A percentile compares a stretch with the other conserved stretches of the same genome.
Conservation (phyloP, 2,113 vertebrate genomes). For the Phalacrocorax pelagicus region DNA sequence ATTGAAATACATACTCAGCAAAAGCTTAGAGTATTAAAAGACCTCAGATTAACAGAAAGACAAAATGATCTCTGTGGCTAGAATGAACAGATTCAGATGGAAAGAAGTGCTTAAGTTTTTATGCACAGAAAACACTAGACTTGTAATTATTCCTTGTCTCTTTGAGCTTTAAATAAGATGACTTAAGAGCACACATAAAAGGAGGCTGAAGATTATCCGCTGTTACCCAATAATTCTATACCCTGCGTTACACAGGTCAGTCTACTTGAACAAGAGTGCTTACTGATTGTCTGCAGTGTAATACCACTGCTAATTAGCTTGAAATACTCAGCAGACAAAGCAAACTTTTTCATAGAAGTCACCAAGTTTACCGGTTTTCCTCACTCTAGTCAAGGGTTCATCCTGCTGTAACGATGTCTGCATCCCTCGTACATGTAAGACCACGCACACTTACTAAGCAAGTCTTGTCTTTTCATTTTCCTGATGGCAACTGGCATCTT, state of each 20-base stretch:
- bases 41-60: neutral
- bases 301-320: neutral
- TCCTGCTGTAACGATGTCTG: fast-evolving
- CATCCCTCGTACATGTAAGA: fast-evolving
- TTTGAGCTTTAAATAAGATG: neutral
- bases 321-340: neutral
- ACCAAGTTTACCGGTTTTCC: neutral
- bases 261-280: neutral
- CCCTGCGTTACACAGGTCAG: neutral
- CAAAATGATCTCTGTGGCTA: neutral
- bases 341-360: neutral
- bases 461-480: constrained; percentile 53
- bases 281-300: neutral
- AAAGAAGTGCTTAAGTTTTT: neutral
- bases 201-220: neutral
- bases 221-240: neutral
- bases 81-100: neutral
- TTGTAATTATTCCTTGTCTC: neutral
- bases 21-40: neutral
- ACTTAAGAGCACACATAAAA: neutral
- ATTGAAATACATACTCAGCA: neutral
- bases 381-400: neutral
- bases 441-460: constrained; percentile 25
- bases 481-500: constrained; percentile 42
- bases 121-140: neutral